Percentiles rank a stretch among this genome's conserved stretches.
Conservation (phyloP, 2,113 vertebrate genomes). For the Callocephalon fimbriatum region DNA sequence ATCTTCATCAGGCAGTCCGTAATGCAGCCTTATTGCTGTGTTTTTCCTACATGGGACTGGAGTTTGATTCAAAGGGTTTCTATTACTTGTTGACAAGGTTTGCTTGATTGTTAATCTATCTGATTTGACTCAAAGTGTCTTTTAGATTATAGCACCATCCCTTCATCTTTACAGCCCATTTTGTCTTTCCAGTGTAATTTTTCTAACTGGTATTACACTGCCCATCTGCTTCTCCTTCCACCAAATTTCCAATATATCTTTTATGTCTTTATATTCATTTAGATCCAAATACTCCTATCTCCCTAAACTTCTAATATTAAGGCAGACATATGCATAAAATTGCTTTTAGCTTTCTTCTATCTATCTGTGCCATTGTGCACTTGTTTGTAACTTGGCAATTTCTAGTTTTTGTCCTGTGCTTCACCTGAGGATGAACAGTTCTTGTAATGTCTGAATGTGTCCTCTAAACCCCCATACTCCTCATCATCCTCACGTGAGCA, state of each 20-base stretch:
- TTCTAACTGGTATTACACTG: neutral
- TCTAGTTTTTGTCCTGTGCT: neutral
- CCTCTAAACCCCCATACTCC: neutral
- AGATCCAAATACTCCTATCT: neutral
- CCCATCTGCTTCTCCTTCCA: neutral
- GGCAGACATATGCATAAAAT: neutral
- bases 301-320: neutral
- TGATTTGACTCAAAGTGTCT: neutral
- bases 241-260: neutral
- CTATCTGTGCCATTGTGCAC: neutral
- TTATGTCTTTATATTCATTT: neutral
- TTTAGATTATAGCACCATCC: neutral
- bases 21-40: neutral
- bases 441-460: neutral
- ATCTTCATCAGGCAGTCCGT: neutral
- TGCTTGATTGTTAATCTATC: neutral
- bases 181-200: neutral
- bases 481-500: neutral
- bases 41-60: neutral
- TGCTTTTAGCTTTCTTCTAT: neutral
- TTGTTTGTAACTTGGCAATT: neutral
- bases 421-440: neutral
- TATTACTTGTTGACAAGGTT: neutral
- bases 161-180: neutral
- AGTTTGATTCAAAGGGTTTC: neutral